Base-by-base conservation (phyloP, 2,888 invertebrate species). In the Sinhomidia bicolor region DNA sequence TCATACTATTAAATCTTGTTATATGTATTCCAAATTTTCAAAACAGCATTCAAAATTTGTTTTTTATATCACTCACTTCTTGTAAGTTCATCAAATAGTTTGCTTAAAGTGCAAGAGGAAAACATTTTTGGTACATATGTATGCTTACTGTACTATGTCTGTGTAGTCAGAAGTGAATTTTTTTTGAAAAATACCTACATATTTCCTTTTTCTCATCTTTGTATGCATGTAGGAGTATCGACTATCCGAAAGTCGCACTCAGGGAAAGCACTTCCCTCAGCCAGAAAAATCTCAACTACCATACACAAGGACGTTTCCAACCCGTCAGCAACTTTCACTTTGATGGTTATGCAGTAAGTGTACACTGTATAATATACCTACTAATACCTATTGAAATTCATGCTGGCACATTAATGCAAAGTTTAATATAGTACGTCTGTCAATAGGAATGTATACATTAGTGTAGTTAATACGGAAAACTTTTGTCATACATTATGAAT, bases 301-400 rank as follows among this genome's bases (percentile, higher is more conserved):
- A 89, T 92, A 85, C 90, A 91, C 80, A 91, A 91, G 85, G 92
- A 92, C 85, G 91, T 91, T 14, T 91, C 91, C 14, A 90, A 89
- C 60, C 90, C 91, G 29, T 92, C 95, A 6, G 94, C 95, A 0
- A 95, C 95, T 0, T 95, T 97, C 9, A 97, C 97, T 0, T 95
- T 96, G 91, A 95, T 97, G 95, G 95, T 97, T 88, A 97, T 97
- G 95, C 98, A 98, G 93, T 98, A 90, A 89, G 88, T 88, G n/a
- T 1, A 62, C 2, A 7, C 47, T 12, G 5, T n/a, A 14, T 47
- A 9, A 81, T 26, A 41, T 80, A n/a, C n/a, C n/a, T 26, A 62
- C 12, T 26, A 26, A 20, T 29, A 17, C 32, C 17, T 41, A 12
- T 57, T 20, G 60, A 9, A 7, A 62, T 41, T 32, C 26, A n/a